Conservation (phyloP, 1,140 invertebrate genomes). For the Agraylea sexmaculata region DNA sequence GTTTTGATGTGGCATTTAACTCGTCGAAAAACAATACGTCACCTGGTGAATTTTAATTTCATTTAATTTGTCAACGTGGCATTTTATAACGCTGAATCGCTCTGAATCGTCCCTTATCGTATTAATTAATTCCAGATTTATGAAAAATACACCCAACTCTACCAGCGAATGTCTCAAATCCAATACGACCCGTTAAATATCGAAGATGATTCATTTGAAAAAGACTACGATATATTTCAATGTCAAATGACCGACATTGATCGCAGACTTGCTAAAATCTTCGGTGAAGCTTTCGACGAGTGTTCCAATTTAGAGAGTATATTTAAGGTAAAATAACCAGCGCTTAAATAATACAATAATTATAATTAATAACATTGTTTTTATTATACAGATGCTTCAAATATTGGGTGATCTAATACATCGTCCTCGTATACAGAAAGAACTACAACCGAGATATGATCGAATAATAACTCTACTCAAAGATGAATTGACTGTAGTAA, state of each 20-base stretch:
- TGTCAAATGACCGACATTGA: slow-evolving; percentile 52
- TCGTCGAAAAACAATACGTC: too few relatives aligned
- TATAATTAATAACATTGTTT: background rate
- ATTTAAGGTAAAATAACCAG: slow-evolving; percentile 31
- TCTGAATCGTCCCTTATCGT: too few relatives aligned
- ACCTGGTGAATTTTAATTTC: too few relatives aligned
- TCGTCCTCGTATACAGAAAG: slow-evolving; percentile 55
- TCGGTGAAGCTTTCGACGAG: slow-evolving; percentile 64
- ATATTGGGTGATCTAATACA: slow-evolving; percentile 50
- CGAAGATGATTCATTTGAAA: slow-evolving; percentile 50
- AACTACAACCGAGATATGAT: slow-evolving; percentile 31
- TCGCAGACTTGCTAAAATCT: slow-evolving; percentile 58
- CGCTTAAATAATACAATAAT: background rate
- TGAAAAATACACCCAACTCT: slow-evolving; percentile 60
- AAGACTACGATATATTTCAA: slow-evolving; percentile 49
- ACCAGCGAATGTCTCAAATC: slow-evolving; percentile 56
- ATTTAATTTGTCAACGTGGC: too few relatives aligned
- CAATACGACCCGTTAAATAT: slow-evolving; percentile 44
- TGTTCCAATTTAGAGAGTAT: slow-evolving; percentile 56
- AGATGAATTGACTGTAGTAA: slow-evolving; percentile 49
- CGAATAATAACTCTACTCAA: slow-evolving; percentile 41
- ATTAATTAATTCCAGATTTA: slow-evolving; percentile 38
- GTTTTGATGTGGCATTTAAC: too few relatives aligned
- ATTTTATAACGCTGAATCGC: too few relatives aligned
- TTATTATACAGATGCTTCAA: slow-evolving; percentile 14